Evolutionary conservation across 2,888 invertebrate species (phyloP).

Genomic region (Sesamia inferens): DNA sequence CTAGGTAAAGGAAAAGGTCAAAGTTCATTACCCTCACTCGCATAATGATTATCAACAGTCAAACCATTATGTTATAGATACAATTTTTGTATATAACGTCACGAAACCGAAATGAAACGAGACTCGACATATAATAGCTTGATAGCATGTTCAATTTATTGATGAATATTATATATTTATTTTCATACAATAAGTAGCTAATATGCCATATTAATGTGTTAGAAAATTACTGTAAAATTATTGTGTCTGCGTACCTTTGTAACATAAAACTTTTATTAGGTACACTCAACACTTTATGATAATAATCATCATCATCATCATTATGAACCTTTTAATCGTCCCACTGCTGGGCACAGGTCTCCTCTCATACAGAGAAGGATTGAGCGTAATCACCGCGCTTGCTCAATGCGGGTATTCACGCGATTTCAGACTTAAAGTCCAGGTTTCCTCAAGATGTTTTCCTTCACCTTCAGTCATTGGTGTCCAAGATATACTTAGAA

Average conservation of each 20-base stretch:
- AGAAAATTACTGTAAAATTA: constrained; percentile 3
- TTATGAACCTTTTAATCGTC: too few relatives aligned
- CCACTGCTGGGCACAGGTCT: too few relatives aligned
- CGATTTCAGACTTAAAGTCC: too few relatives aligned
- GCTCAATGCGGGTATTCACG: too few relatives aligned
- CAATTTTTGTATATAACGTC: constrained; percentile 15
- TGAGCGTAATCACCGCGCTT: too few relatives aligned
- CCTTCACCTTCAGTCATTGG: too few relatives aligned
- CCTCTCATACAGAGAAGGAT: too few relatives aligned
- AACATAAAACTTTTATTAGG: neutral
- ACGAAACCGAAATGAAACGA: constrained; percentile 27
- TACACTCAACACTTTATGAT: neutral
- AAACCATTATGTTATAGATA: constrained; percentile 35
- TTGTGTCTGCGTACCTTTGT: neutral
- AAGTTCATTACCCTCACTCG: constrained; percentile 61
- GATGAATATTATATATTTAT: constrained; percentile 17
- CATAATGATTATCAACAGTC: constrained; percentile 28
- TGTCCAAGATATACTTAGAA: too few relatives aligned
- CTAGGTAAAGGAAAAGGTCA: constrained; percentile 62
- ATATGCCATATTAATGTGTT: neutral
- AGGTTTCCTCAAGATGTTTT: too few relatives aligned
- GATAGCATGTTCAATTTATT: constrained; percentile 31
- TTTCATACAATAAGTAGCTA: constrained; percentile 10
- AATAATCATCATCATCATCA: too few relatives aligned
- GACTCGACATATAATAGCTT: constrained; percentile 25